Evolutionary conservation across 2,113 vertebrate species (phyloP).

Genomic region (Turdus rufiventris): DNA sequence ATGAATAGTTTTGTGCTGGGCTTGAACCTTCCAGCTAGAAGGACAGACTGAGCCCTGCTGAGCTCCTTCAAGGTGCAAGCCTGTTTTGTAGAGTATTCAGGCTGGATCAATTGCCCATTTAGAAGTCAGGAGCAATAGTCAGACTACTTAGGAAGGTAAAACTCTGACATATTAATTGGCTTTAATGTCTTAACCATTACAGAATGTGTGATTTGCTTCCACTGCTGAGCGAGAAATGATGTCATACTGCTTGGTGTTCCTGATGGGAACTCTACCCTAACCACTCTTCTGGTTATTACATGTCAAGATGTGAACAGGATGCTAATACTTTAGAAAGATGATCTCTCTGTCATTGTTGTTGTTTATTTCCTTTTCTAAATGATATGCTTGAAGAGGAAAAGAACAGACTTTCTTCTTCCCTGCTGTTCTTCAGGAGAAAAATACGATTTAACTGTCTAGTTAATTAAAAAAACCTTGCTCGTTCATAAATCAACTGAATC

Average conservation of each 20-base stretch:
- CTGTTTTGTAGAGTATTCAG: background rate
- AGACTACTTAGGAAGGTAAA: background rate
- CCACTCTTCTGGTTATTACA: background rate
- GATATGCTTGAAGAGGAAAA: background rate
- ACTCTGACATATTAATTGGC: background rate
- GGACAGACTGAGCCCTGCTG: background rate
- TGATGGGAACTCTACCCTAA: background rate
- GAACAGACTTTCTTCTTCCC: background rate
- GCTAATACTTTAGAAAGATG: background rate
- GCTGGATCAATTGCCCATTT: background rate
- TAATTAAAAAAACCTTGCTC: slow-evolving; percentile 34
- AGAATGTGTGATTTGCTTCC: background rate
- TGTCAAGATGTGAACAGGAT: background rate
- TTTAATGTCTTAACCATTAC: background rate
- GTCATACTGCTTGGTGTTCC: background rate
- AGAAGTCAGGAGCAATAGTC: background rate
- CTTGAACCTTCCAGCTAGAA: background rate
- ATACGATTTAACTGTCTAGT: background rate
- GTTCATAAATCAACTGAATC: slow-evolving; percentile 36
- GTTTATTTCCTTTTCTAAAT: background rate
- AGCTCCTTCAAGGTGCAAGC: background rate
- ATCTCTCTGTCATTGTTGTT: background rate
- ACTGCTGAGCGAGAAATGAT: background rate
- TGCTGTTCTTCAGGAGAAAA: slow-evolving; percentile 6
- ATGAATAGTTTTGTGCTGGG: background rate